Base-by-base conservation (phyloP, 2,113 vertebrate genomes). In the Gobius niger region DNA sequence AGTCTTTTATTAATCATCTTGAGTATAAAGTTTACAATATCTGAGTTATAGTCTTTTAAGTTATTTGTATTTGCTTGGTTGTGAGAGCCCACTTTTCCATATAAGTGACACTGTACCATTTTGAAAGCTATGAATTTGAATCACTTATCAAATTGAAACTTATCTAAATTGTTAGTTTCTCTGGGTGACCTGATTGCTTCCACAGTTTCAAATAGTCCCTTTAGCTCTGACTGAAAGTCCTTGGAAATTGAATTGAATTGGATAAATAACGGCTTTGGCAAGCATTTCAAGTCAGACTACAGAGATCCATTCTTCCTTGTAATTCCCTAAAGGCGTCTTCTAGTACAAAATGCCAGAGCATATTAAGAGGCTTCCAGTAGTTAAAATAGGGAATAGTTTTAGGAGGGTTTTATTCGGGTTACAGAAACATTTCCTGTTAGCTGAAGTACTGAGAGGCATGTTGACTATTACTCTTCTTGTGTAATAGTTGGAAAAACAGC, bases 361-460 rank as follows among this genome's bases (percentile, higher is more conserved):
- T 60, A 60, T 60, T 60, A 60, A 60, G 42, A 60, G 24, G 57
- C 57, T 60, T 60, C 57, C 57, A 44, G 57, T 15, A 60, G 57
- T 60, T 60, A 60, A 60, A 44, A 42, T 60, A 44, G 42, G 57
- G 14, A 60, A 60, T 12, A 4, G 24, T 34, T 24, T 24, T 24
- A 54, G 14, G 57, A 42, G 40, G 57, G 42, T 60, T 60, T 60
- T 60, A 60, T 60, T 60, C 5, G 15, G 7, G 34, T 44, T 44
- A n/a, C 57, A 60, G 24, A 41, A 56, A 60, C 57, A 60, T 60
- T 60, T 60, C 40, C 41, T 60, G 57, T 60, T 42, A 57, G 54
- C 54, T 34, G 51, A 9, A 41, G 6, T 40, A 8, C 24, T 60
- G 40, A 14, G 7, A 44, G 57, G 15, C 34, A 60, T 60, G 14